Evolutionary conservation across 2,888 invertebrate species (phyloP).

Genomic region (Cyrtodaria siliqua): DNA sequence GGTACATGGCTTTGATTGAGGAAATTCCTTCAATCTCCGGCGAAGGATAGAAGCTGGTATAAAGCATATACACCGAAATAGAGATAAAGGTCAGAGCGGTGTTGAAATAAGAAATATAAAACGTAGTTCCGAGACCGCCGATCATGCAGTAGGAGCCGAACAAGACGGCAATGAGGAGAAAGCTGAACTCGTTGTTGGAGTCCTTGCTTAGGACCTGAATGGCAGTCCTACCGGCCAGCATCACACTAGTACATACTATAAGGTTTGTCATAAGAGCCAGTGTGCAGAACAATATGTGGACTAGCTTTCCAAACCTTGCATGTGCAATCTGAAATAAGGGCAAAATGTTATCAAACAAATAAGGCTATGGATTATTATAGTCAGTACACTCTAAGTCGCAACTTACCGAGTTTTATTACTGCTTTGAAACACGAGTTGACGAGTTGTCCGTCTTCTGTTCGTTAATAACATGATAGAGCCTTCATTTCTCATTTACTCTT

Average conservation of each 20-base stretch:
- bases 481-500: no score
- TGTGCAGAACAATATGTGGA: constrained; percentile 77
- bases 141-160: constrained; percentile 80
- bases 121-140: constrained; percentile 81
- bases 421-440: no score
- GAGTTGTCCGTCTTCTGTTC: no score
- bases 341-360: no score
- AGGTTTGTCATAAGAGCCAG: constrained; percentile 78
- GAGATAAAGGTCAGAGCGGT: constrained; percentile 76
- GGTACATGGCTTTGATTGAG: constrained; percentile 67
- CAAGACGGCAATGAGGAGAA: constrained; percentile 75
- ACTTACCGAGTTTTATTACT: no score
- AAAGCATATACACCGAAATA: constrained; percentile 71
- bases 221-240: constrained; percentile 74
- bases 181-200: constrained; percentile 76
- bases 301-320: constrained; percentile 74
- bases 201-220: constrained; percentile 69
- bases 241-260: constrained; percentile 73
- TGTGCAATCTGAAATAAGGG: constrained; percentile 71
- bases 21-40: constrained; percentile 47
- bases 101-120: constrained; percentile 83
- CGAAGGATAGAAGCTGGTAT: constrained; percentile 62
- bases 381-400: no score
- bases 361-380: no score
- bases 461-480: no score